Conservation (phyloP, 2,888 invertebrate genomes). For the Tuta absoluta region DNA sequence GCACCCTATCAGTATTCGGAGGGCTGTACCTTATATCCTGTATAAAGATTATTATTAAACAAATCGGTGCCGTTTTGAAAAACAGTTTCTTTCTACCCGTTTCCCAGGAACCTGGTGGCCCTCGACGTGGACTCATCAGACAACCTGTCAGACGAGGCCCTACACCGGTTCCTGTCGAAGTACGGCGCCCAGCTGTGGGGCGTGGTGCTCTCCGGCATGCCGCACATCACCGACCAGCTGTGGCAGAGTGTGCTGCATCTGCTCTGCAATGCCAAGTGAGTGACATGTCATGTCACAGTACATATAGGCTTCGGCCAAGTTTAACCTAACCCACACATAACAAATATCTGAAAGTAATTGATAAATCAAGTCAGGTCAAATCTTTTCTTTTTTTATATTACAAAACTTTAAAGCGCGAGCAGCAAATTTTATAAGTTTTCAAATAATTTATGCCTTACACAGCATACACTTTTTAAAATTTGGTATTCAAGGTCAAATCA, state of each 20-base stretch:
- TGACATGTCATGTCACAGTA: not conserved
- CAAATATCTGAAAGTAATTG: too few species aligned
- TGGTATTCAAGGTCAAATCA: too few species aligned
- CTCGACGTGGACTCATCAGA: slow-evolving; percentile 97
- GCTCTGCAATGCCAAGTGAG: slow-evolving; percentile 93
- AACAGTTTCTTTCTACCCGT: not conserved
- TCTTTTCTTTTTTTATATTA: too few species aligned
- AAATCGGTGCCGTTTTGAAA: not conserved
- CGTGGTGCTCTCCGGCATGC: slow-evolving; percentile 95
- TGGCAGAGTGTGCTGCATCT: slow-evolving; percentile 98
- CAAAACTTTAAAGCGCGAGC: too few species aligned
- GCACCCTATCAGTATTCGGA: too few species aligned
- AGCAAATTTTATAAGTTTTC: too few species aligned
- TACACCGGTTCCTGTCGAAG: slow-evolving; percentile 94
- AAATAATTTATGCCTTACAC: too few species aligned
- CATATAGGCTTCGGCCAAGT: not conserved
- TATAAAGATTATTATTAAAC: too few species aligned
- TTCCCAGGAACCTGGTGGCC: slow-evolving; percentile 86
- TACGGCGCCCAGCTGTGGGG: slow-evolving; percentile 95
- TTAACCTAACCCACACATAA: too few species aligned
- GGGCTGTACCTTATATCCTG: too few species aligned
- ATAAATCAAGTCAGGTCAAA: too few species aligned
- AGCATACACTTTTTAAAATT: too few species aligned
- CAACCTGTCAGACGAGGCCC: slow-evolving; percentile 94
- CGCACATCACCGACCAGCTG: slow-evolving; percentile 98